These are phyloP conservation scores for Erebia aethiops DNA, from an alignment of 2,888 invertebrate species.

Conservation along the genomic window DNA sequence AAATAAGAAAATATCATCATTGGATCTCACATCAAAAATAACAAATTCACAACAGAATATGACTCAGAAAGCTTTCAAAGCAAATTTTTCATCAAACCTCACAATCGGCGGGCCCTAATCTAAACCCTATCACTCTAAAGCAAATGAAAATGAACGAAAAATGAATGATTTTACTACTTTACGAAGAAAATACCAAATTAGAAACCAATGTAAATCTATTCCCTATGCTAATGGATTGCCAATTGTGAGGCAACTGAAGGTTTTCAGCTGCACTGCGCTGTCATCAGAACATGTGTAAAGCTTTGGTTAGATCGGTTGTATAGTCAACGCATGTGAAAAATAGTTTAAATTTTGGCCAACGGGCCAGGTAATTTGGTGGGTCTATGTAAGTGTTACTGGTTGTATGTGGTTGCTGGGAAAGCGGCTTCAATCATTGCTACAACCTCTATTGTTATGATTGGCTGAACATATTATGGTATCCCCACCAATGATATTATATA, in stretches of 20 bases:
- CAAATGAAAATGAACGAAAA: slow-evolving; percentile 29
- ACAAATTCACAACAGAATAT: background rate
- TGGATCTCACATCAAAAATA: slow-evolving; percentile 5
- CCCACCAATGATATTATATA: too few species aligned
- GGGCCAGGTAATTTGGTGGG: too few species aligned
- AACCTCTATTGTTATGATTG: too few species aligned
- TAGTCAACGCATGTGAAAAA: too few species aligned
- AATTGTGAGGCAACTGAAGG: slow-evolving; percentile 65
- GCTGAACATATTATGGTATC: too few species aligned
- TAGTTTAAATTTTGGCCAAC: too few species aligned
- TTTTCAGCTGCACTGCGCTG: slow-evolving; percentile 79
- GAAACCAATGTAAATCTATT: background rate
- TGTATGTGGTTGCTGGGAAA: too few species aligned
- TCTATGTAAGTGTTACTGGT: too few species aligned
- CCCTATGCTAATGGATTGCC: slow-evolving; percentile 57
- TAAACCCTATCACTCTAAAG: slow-evolving; percentile 61
- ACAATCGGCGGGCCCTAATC: slow-evolving; percentile 66
- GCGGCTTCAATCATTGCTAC: background rate
- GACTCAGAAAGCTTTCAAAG: slow-evolving; percentile 58
- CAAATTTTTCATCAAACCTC: slow-evolving; percentile 66
- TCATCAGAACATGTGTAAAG: slow-evolving; percentile 58
- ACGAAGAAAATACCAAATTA: slow-evolving; percentile 14
- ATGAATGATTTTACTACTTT: slow-evolving; percentile 9
- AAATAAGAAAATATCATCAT: slow-evolving; percentile 19
- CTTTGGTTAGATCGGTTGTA: background rate